Conservation (phyloP, 2,113 vertebrate species). For the Thamnophis sirtalis region DNA sequence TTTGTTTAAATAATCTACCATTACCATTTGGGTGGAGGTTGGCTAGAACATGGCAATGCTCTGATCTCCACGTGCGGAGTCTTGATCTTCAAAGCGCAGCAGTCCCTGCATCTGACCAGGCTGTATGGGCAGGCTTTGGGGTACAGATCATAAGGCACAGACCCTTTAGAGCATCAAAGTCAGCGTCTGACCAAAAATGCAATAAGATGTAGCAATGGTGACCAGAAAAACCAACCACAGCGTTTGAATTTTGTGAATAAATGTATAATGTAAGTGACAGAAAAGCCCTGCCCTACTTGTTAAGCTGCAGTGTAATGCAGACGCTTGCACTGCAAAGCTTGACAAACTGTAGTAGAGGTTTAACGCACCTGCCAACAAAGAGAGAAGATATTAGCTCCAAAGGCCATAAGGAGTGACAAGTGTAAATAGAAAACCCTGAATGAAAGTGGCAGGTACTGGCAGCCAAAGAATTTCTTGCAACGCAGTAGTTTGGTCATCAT, state of each 20-base stretch:
- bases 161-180: conserved; percentile 87
- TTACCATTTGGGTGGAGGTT: conserved; percentile 88
- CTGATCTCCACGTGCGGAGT: conserved; percentile 86
- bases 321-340: conserved; percentile 85
- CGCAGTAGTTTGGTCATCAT: conserved; percentile 55
- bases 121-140: conserved; percentile 86
- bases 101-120: conserved; percentile 84
- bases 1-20: conserved; percentile 88
- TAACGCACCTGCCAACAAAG: conserved; percentile 88
- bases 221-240: conserved; percentile 80
- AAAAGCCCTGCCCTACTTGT: conserved; percentile 84
- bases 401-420: conserved; percentile 76
- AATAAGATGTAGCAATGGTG: conserved; percentile 84
- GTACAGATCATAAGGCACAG: conserved; percentile 89
- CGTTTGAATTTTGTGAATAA: conserved; percentile 73
- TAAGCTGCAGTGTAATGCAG: conserved; percentile 86
- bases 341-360: conserved; percentile 84
- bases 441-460: conserved; percentile 68
- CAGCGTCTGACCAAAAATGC: conserved; percentile 88
- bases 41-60: conserved; percentile 89
- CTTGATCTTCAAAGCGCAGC: conserved; percentile 87
- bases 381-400: conserved; percentile 83
- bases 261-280: conserved; percentile 71
- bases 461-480: conserved; percentile 60
- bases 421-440: conserved; percentile 73